Evolutionary conservation across 1,140 invertebrate species (phyloP).

Genomic region (Solenopsis fugax): DNA sequence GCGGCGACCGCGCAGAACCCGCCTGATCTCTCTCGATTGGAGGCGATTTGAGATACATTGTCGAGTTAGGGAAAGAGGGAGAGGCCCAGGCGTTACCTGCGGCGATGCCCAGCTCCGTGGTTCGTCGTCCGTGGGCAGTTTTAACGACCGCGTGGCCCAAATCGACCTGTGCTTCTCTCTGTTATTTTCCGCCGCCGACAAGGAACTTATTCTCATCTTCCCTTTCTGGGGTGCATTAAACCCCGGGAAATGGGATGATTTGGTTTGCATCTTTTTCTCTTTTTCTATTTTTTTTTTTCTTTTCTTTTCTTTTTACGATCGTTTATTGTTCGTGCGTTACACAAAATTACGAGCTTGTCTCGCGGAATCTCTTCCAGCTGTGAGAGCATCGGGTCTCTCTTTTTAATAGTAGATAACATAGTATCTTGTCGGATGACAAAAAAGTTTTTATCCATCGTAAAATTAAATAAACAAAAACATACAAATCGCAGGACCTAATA

Average conservation of each 20-base stretch:
- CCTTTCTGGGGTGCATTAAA: constrained; percentile 10
- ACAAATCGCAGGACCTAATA: neutral
- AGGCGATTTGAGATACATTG: constrained; percentile 21
- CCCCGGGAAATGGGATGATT: constrained; percentile 40
- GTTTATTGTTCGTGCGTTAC: constrained; percentile 26
- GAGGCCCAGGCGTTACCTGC: constrained; percentile 22
- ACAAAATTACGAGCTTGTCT: constrained; percentile 14
- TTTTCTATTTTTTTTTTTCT: constrained; percentile 9
- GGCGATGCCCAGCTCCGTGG: constrained; percentile 7
- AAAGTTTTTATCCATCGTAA: neutral
- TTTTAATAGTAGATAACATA: neutral
- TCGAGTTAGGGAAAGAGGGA: neutral
- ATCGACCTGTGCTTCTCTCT: constrained; percentile 63
- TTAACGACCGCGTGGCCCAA: constrained; percentile 66
- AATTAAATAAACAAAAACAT: neutral
- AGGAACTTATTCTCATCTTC: constrained; percentile 14
- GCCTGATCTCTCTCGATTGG: constrained; percentile 10
- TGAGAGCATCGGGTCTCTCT: neutral
- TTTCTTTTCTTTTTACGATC: constrained; percentile 36
- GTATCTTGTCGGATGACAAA: neutral
- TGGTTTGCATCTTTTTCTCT: neutral
- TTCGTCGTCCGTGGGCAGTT: constrained; percentile 50
- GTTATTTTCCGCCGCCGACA: constrained; percentile 67
- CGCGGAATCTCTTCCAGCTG: neutral
- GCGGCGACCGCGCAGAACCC: neutral